A percentile compares a stretch with the other conserved stretches of the same genome.
phyloP scores from a whole-genome alignment of 1,140 invertebrate genomes.

The Bombyx mori region DNA sequence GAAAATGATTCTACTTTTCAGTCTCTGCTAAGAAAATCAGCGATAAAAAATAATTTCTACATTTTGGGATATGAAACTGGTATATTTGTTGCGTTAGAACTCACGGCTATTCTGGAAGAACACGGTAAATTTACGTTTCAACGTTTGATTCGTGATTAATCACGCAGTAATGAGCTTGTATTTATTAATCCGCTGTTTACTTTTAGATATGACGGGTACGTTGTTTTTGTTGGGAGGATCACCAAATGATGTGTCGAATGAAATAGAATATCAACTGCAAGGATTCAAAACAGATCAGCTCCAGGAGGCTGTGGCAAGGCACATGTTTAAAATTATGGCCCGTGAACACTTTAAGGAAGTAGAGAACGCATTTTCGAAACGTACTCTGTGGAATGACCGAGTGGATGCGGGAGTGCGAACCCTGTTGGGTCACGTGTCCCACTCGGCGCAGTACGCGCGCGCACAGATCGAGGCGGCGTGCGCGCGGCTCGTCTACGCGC shows the following conservation, averaged over 20 bases:
- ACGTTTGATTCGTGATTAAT: neutral
- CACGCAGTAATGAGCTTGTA: neutral
- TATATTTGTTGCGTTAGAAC: slow-evolving; percentile 42
- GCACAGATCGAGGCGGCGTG: slow-evolving; percentile 30
- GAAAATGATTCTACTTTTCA: slow-evolving; percentile 10
- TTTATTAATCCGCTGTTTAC: no score
- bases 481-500: slow-evolving; percentile 18
- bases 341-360: slow-evolving; percentile 11
- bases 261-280: slow-evolving; percentile 24
- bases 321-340: slow-evolving; percentile 28
- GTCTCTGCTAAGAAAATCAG: slow-evolving; percentile 29
- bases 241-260: slow-evolving; percentile 18
- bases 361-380: slow-evolving; percentile 11
- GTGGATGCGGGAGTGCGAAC: slow-evolving; percentile 21
- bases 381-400: slow-evolving; percentile 28
- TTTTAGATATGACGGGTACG: slow-evolving; percentile 12
- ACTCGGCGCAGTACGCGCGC: slow-evolving; percentile 36
- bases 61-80: slow-evolving; percentile 5
- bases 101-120: slow-evolving; percentile 41
- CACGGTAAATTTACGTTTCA: slow-evolving; percentile 23
- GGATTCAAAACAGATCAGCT: slow-evolving; percentile 23
- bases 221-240: neutral
- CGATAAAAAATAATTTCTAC: slow-evolving; percentile 32
- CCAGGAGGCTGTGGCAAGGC: slow-evolving; percentile 24
- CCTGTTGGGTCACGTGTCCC: slow-evolving; percentile 23